Evolutionary conservation across 2,888 invertebrate genomes (phyloP).

Genomic region (Tiliacea aurago): DNA sequence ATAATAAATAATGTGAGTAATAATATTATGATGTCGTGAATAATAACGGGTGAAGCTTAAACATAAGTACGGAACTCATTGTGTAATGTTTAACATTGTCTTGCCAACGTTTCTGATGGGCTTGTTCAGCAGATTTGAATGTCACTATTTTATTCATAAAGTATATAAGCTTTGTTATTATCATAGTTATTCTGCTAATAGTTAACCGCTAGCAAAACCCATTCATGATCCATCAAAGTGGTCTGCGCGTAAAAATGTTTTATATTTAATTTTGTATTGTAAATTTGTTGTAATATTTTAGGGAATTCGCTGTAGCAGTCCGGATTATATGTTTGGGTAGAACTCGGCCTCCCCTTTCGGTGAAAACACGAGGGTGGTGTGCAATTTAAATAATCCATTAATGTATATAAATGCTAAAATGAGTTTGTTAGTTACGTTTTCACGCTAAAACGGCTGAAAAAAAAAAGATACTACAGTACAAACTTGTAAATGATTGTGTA

Average conservation of each 20-base stretch:
- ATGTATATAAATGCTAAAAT: too few relatives aligned
- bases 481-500: neutral
- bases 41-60: conserved; percentile 38
- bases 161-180: conserved; percentile 23
- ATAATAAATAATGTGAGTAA: conserved; percentile 38
- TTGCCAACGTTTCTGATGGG: conserved; percentile 24
- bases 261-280: neutral
- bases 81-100: conserved; percentile 21
- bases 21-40: conserved; percentile 43
- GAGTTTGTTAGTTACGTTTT: too few relatives aligned
- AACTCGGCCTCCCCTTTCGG: neutral
- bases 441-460: too few relatives aligned
- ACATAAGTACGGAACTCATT: conserved; percentile 23
- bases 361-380: neutral
- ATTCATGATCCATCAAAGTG: neutral
- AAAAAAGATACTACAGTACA: neutral
- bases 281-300: neutral
- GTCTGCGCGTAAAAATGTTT: neutral
- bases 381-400: neutral
- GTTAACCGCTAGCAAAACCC: neutral
- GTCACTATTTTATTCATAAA: conserved; percentile 21
- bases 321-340: neutral
- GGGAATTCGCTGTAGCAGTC: neutral
- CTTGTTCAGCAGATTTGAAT: conserved; percentile 32
- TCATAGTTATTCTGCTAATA: conserved; percentile 20